Evolutionary conservation across 2,888 invertebrate species (phyloP), one percentile per base, ranked within the genome.

Genomic region (Phengaris alcon): DNA sequence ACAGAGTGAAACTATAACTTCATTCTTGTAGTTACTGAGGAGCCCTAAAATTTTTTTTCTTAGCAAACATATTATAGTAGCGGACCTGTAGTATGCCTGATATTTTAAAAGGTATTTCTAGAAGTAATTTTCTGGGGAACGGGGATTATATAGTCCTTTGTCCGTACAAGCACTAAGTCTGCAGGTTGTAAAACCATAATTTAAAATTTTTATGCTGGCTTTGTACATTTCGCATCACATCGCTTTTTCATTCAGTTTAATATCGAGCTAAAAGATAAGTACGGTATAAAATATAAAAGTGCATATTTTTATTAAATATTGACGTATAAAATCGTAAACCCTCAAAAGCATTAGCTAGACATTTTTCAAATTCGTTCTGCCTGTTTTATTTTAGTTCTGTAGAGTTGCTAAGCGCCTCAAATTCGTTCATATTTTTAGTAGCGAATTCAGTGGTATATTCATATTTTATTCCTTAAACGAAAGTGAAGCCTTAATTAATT

Each of bases 291-390:
- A 12, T 64, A 64, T 64, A 8, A 64, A 64, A 64, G 35, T 44
- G 64, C 64, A 64, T 44, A 64, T 64, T 64, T 64, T 64, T 64
- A 64, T 64, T 64, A 64, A 64, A 64, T 35, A 64, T 35, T 6
- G 13, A 48, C 15, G 69, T 69, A 69, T 12, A 48, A 48, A 69
- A 69, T 69, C 48, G 48, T 69, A 69, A 15, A 48, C 48, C 48
- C 46, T 46, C 15, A 69, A 48, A 69, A 69, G 69, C 69, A 69
- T 69, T 69, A 48, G 48, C 69, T 48, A 48, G 69, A 69, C 48
- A 69, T 69, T 69, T 69, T 48, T 48, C n/a, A 48, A 48, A 69
- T 68, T 46, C 9, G 15, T 48, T 68, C 48, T 48, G 9, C 48
- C 8, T 69, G 48, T 48, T 69, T 69, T 59, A 59, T 59, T 59